These are phyloP conservation scores for Lochmaea crataegi DNA, from an alignment of 2,888 invertebrate species.

Conservation along the genomic window DNA sequence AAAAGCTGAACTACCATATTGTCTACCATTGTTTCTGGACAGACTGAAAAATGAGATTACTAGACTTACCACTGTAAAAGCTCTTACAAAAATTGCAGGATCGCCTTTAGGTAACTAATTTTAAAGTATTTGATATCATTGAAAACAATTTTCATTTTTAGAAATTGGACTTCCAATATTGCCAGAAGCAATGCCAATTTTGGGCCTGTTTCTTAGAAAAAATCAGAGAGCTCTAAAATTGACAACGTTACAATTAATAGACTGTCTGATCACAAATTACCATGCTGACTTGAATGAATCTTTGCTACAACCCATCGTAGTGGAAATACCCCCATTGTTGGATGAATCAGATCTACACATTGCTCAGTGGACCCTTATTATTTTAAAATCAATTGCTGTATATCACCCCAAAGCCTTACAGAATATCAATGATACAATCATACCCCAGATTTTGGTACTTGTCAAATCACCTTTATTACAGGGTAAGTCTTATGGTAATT, in stretches of 20 bases:
- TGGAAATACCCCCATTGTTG: constrained; percentile 90
- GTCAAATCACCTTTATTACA: constrained; percentile 93
- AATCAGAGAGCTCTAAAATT: constrained; percentile 96
- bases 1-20: constrained; percentile 81
- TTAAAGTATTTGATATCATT: constrained; percentile 2
- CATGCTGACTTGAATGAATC: constrained; percentile 73
- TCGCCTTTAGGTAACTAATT: constrained; percentile 76
- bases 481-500: constrained; percentile 67
- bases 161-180: constrained; percentile 52
- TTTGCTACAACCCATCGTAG: constrained; percentile 80
- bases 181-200: constrained; percentile 90
- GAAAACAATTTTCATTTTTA: constrained; percentile 20
- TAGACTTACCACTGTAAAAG: constrained; percentile 94
- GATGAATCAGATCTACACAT: constrained; percentile 97
- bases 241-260: constrained; percentile 88
- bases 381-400: constrained; percentile 85
- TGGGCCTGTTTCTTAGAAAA: constrained; percentile 94
- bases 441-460: constrained; percentile 86
- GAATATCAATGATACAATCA: constrained; percentile 77
- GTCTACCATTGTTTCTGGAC: constrained; percentile 95
- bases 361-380: constrained; percentile 88
- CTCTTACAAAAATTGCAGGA: constrained; percentile 92
- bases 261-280: constrained; percentile 91
- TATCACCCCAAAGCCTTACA: constrained; percentile 83
- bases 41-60: constrained; percentile 97